A percentile compares a stretch with the other conserved stretches of the same genome.
Conservation (phyloP, 1,140 invertebrate genomes). For the Limonius californicus region DNA sequence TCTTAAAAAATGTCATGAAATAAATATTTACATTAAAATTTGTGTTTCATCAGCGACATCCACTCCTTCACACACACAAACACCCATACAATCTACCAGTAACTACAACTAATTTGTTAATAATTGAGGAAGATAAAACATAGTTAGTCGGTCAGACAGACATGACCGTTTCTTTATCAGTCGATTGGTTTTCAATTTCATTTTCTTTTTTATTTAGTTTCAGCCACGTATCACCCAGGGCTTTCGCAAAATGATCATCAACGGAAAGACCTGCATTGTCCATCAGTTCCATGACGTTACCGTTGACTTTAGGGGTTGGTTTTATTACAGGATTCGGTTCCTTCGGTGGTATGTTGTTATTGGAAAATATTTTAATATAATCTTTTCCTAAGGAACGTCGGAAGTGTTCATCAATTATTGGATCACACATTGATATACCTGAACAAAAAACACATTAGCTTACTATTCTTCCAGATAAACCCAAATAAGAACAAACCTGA, state of each 20-base stretch:
- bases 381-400: slow-evolving; percentile 85
- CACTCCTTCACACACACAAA: no score
- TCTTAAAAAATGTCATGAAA: no score
- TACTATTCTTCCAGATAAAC: background rate
- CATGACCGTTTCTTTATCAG: slow-evolving; percentile 7
- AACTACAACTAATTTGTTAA: slow-evolving; percentile 2
- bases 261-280: slow-evolving; percentile 53
- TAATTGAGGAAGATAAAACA: background rate
- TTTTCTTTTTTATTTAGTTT: slow-evolving; percentile 57
- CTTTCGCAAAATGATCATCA: slow-evolving; percentile 96
- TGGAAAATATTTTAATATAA: slow-evolving; percentile 72
- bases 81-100: background rate
- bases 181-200: background rate
- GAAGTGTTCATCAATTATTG: slow-evolving; percentile 95
- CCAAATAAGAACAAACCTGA: slow-evolving; percentile 34
- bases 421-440: slow-evolving; percentile 74
- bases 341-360: slow-evolving; percentile 48
- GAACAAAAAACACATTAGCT: slow-evolving; percentile 28
- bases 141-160: slow-evolving; percentile 1
- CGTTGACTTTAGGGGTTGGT: slow-evolving; percentile 43
- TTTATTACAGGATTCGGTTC: slow-evolving; percentile 46
- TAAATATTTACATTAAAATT: no score
- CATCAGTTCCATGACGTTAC: slow-evolving; percentile 43
- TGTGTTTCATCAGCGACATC: no score
- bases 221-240: slow-evolving; percentile 89